These are phyloP conservation scores for Euphydryas editha DNA, from an alignment of 2,888 invertebrate species.

Conservation along the genomic window DNA sequence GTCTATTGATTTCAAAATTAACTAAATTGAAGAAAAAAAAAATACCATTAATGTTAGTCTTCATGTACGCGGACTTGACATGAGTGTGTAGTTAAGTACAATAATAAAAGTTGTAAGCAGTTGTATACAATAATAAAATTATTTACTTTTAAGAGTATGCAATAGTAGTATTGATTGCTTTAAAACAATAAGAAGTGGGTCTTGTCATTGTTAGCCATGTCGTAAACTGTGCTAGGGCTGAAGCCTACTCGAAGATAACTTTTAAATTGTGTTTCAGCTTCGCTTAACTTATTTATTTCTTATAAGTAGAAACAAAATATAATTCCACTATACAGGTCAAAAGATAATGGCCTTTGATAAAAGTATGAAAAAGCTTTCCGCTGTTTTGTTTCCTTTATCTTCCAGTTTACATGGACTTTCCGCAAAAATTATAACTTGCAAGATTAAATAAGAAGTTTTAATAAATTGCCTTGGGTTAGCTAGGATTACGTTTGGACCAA, in stretches of 20 bases:
- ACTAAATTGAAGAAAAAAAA: no score
- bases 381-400: slow-evolving; percentile 82
- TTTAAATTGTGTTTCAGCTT: slow-evolving; percentile 77
- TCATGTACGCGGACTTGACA: no score
- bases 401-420: slow-evolving; percentile 74
- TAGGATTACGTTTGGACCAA: slow-evolving; percentile 59
- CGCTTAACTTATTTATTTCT: slow-evolving; percentile 78
- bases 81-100: no score
- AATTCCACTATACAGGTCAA: slow-evolving; percentile 81
- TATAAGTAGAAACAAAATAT: slow-evolving; percentile 80
- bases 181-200: slow-evolving; percentile 24
- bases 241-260: slow-evolving; percentile 69
- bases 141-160: no score
- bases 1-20: no score
- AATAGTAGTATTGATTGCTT: no score
- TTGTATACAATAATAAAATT: no score
- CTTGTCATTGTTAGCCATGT: slow-evolving; percentile 48
- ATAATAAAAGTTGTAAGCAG: no score
- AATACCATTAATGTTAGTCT: no score
- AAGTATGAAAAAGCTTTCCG: slow-evolving; percentile 82
- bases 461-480: slow-evolving; percentile 74
- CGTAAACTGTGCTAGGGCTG: slow-evolving; percentile 23
- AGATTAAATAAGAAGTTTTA: slow-evolving; percentile 81
- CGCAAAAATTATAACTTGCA: slow-evolving; percentile 80
- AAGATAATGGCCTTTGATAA: slow-evolving; percentile 82